Evolutionary conservation across 2,888 invertebrate species (phyloP).

Genomic region (Diachrysia chrysitis): DNA sequence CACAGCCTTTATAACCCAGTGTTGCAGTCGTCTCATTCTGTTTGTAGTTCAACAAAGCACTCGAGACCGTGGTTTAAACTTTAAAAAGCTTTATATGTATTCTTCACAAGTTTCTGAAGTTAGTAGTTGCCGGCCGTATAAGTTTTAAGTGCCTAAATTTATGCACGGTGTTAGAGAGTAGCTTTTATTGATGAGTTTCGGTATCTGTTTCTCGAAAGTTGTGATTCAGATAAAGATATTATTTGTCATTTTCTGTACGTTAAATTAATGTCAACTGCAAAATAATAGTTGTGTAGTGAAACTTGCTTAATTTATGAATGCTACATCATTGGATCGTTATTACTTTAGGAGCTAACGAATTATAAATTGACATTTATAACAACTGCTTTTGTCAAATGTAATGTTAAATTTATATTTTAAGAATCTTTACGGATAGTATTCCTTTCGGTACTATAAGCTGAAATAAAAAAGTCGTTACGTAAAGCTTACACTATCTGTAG

Average conservation of each 20-base stretch:
- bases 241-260: background rate
- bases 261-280: too few species aligned
- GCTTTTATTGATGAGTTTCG: slow-evolving; percentile 36
- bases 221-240: slow-evolving; percentile 10
- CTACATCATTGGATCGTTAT: too few species aligned
- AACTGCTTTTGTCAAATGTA: too few species aligned
- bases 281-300: too few species aligned
- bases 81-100: slow-evolving; percentile 59
- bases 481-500: too few species aligned
- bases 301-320: too few species aligned
- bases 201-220: slow-evolving; percentile 42
- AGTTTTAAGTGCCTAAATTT: slow-evolving; percentile 63
- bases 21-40: slow-evolving; percentile 15
- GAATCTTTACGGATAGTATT: too few species aligned
- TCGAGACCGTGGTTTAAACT: slow-evolving; percentile 45
- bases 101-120: slow-evolving; percentile 51
- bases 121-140: slow-evolving; percentile 41
- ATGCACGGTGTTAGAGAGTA: slow-evolving; percentile 62
- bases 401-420: too few species aligned
- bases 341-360: too few species aligned
- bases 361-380: too few species aligned
- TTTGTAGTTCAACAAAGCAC: slow-evolving; percentile 35
- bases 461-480: too few species aligned
- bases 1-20: slow-evolving; percentile 21
- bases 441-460: too few species aligned